Conservation (phyloP, 2,113 vertebrate genomes). For the Dendropsophus ebraccatus region DNA sequence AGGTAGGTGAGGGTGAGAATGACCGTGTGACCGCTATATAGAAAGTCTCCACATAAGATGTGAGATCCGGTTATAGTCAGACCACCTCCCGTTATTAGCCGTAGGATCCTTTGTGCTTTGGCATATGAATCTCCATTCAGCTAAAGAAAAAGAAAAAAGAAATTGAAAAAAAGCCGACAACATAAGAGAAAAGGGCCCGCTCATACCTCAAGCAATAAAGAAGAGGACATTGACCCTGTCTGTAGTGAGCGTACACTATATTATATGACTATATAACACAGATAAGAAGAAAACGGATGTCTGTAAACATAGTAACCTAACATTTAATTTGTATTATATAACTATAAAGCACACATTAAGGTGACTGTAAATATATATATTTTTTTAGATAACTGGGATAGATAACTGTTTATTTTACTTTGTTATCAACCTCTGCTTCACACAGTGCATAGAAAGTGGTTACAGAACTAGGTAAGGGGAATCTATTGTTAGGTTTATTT, state of each 20-base stretch:
- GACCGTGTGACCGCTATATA: conserved; percentile 96
- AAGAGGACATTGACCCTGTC: not conserved
- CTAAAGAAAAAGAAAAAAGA: conserved; percentile 66
- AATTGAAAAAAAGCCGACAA: conserved; percentile 34
- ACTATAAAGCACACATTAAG: no score
- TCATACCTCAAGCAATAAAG: not conserved
- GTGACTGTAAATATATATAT: no score
- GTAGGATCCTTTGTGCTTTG: conserved; percentile 88
- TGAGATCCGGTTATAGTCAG: conserved; percentile 94
- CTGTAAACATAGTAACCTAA: no score
- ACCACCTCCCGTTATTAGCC: conserved; percentile 90
- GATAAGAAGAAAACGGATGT: not conserved
- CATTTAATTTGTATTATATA: no score
- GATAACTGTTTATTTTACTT: no score
- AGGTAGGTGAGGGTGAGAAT: conserved; percentile 92
- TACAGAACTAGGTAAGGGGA: no score
- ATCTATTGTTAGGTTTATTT: no score
- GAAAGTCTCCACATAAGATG: conserved; percentile 93
- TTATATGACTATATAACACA: not conserved
- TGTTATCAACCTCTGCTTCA: no score
- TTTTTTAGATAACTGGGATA: no score
- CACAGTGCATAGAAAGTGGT: no score
- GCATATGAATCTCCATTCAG: conserved; percentile 92
- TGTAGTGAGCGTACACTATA: not conserved
- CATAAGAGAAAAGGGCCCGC: not conserved